phyloP scores from a whole-genome alignment of 1,140 invertebrate species.

The Anadara kagoshimensis region DNA sequence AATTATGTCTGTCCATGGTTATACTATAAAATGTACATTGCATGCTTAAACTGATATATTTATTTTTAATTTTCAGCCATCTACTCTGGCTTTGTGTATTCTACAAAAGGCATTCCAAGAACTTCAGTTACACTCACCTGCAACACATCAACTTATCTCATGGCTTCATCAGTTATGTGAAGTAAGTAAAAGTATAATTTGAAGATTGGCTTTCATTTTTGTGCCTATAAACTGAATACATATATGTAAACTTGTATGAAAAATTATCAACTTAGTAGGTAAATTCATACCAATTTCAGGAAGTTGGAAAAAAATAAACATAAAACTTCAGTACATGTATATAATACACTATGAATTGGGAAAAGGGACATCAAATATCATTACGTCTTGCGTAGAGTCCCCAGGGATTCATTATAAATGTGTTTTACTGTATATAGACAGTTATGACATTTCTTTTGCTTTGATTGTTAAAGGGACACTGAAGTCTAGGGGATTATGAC shows the following conservation, averaged over 20 bases:
- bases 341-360: neutral
- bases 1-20: neutral
- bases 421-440: too few relatives aligned
- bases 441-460: too few relatives aligned
- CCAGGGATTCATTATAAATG: too few relatives aligned
- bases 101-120: conserved; percentile 5
- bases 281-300: conserved; percentile 6
- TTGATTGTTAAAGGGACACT: too few relatives aligned
- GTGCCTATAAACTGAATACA: too few relatives aligned
- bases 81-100: conserved; percentile 17
- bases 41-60: neutral
- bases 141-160: neutral
- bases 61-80: conserved; percentile 3
- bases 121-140: neutral
- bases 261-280: neutral
- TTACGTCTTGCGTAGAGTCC: too few relatives aligned
- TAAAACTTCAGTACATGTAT: neutral
- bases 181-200: conserved; percentile 20
- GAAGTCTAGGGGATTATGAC: too few relatives aligned
- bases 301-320: neutral
- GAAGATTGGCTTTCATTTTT: too few relatives aligned
- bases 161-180: conserved; percentile 19
- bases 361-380: neutral
- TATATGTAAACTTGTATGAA: conserved; percentile 20
- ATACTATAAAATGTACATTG: neutral